Evolutionary conservation across 1,140 invertebrate genomes (phyloP).

Genomic region (Drosophila parvula): DNA sequence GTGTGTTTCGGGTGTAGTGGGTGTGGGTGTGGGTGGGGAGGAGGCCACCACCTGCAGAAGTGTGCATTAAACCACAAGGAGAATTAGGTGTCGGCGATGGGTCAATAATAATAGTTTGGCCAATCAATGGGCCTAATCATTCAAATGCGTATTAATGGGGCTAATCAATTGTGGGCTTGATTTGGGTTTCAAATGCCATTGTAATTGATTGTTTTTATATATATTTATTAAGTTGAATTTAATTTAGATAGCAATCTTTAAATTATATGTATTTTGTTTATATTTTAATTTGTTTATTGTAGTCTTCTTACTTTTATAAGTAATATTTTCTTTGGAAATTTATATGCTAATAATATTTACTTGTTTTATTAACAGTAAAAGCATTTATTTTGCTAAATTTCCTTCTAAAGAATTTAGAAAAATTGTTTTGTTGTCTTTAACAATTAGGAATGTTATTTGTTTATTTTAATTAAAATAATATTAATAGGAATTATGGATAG

Average conservation of each 20-base stretch:
- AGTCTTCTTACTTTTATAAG: no score
- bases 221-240: background rate
- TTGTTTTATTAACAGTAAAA: no score
- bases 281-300: background rate
- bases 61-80: conserved; percentile 35
- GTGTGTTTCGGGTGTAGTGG: conserved; percentile 10
- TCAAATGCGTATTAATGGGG: conserved; percentile 3
- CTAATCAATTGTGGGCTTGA: conserved; percentile 11
- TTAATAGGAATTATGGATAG: no score
- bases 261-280: background rate
- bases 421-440: no score
- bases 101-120: conserved; percentile 9
- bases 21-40: background rate
- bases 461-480: no score
- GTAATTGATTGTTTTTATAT: background rate
- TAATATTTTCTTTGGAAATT: no score
- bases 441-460: no score
- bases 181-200: background rate
- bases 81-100: conserved; percentile 11
- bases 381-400: no score
- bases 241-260: no score
- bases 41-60: conserved; percentile 1
- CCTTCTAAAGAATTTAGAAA: no score
- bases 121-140: conserved; percentile 11
- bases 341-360: no score